Conservation (phyloP, 1,140 invertebrate genomes). For the Scylla paramamosain region DNA sequence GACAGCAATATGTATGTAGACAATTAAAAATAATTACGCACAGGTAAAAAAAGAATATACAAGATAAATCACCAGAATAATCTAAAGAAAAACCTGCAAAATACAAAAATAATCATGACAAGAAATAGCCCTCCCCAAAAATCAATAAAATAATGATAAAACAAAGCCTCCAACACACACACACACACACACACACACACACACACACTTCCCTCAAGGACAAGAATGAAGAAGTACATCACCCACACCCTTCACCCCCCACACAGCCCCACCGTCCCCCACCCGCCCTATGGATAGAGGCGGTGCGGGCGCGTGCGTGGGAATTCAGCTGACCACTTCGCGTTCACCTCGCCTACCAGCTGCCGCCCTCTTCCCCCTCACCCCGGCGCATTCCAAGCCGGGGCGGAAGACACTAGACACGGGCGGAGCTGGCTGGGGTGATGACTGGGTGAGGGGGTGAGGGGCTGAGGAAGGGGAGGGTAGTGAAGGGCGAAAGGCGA, state of each 20-base stretch:
- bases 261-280: background rate
- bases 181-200: slow-evolving; percentile 18
- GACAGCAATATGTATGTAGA: background rate
- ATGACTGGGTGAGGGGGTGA: background rate
- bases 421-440: background rate
- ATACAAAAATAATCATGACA: too few relatives aligned
- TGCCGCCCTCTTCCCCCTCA: slow-evolving; percentile 14
- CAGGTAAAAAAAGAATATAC: too few relatives aligned
- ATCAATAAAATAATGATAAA: background rate
- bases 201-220: background rate
- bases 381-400: slow-evolving; percentile 11
- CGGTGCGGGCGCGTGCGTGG: slow-evolving; percentile 1
- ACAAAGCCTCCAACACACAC: background rate
- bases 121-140: too few relatives aligned
- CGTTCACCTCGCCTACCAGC: slow-evolving; percentile 5
- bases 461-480: background rate
- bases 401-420: slow-evolving; percentile 10
- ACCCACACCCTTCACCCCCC: background rate
- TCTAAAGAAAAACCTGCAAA: too few relatives aligned
- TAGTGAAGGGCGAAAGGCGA: background rate
- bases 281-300: background rate
- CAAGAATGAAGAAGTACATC: background rate
- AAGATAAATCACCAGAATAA: too few relatives aligned
- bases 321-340: slow-evolving; percentile 48
- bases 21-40: too few relatives aligned